Evolutionary conservation across 2,113 vertebrate genomes (phyloP).

Genomic region (Gambusia holbrooki): DNA sequence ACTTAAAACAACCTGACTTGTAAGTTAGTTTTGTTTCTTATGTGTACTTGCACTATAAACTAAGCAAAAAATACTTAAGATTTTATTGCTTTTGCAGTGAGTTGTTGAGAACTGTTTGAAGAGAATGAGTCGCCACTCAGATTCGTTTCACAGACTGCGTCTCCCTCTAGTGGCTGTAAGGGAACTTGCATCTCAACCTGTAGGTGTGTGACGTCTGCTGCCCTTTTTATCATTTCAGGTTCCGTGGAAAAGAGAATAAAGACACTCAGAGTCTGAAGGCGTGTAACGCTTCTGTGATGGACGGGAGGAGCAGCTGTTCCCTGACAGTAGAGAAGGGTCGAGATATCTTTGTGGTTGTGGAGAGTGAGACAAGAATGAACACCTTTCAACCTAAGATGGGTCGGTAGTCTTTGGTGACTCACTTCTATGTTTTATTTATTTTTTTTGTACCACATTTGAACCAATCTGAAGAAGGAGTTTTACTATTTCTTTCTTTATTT

Average conservation of each 20-base stretch:
- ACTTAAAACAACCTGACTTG: too few relatives aligned
- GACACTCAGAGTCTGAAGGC: accelerated
- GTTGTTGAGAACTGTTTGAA: too few relatives aligned
- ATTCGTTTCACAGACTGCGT: neutral
- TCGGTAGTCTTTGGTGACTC: conserved; percentile 29
- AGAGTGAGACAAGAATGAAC: neutral
- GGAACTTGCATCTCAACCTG: neutral
- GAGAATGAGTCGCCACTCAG: too few relatives aligned
- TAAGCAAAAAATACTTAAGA: too few relatives aligned
- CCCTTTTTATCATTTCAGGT: conserved; percentile 30
- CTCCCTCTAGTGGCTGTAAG: neutral
- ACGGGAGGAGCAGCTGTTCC: conserved; percentile 39
- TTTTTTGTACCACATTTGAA: neutral
- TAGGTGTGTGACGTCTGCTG: neutral
- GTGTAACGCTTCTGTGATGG: neutral
- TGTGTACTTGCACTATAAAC: too few relatives aligned
- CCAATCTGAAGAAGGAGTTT: neutral
- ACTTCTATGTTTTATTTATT: neutral
- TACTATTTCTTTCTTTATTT: neutral
- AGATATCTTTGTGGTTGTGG: neutral
- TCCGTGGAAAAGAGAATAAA: accelerated
- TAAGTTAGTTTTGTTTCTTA: too few relatives aligned
- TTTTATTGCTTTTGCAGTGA: too few relatives aligned
- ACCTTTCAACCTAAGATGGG: conserved; percentile 36
- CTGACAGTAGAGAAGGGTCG: accelerated